Evolutionary conservation across 1,140 invertebrate species (phyloP).

Genomic region (Penaeus vannamei): DNA sequence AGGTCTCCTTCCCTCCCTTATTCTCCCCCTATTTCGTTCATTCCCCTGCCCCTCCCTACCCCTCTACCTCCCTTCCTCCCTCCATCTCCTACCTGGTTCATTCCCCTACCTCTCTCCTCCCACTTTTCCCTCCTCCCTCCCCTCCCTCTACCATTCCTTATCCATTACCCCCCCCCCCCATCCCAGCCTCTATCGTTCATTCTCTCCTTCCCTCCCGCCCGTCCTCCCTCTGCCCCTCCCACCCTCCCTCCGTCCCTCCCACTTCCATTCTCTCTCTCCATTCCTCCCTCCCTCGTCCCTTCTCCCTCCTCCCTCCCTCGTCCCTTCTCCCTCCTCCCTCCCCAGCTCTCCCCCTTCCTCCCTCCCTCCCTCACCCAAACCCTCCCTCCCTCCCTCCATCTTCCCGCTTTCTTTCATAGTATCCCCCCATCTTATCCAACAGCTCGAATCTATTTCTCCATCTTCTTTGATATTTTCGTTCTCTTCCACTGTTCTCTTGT

Average conservation of each 20-base stretch:
- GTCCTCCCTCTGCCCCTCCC: not conserved
- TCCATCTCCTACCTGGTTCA: too few species aligned
- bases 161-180: not conserved
- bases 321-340: not conserved
- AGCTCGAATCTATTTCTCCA: too few species aligned
- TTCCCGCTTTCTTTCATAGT: not conserved
- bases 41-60: too few species aligned
- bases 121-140: not conserved
- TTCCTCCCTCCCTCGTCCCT: not conserved
- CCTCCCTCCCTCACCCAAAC: not conserved
- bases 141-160: not conserved
- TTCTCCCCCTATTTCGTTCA: too few species aligned
- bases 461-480: too few species aligned
- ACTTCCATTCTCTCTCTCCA: conserved; percentile 4
- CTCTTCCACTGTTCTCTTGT: too few species aligned
- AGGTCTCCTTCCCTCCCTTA: too few species aligned
- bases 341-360: not conserved
- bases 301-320: not conserved
- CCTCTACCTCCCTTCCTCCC: too few species aligned
- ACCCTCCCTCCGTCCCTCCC: not conserved
- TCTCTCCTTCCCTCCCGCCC: not conserved
- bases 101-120: not conserved
- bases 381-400: not conserved
- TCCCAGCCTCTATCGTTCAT: not conserved
- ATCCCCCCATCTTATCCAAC: too few species aligned